Percentiles rank a stretch among this genome's conserved stretches.
These are phyloP conservation scores for Psylliodes chrysocephalus DNA, from an alignment of 2,888 invertebrate species.

Conservation along the genomic window DNA sequence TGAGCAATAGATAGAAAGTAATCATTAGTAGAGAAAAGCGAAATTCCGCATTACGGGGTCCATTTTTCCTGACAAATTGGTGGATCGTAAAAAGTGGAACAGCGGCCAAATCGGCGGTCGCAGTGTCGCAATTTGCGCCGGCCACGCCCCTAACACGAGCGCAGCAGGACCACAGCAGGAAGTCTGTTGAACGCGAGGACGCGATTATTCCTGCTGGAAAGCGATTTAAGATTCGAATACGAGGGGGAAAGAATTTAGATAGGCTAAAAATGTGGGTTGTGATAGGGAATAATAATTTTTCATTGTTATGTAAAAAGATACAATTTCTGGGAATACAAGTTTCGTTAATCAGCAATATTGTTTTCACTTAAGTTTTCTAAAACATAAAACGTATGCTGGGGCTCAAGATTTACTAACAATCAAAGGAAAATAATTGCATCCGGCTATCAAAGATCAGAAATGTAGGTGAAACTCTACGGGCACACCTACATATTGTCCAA, in stretches of 20 bases:
- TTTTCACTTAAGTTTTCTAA: too few relatives aligned
- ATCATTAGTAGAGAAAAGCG: constrained; percentile 47
- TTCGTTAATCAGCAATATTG: too few relatives aligned
- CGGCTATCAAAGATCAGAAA: too few relatives aligned
- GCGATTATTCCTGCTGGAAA: constrained; percentile 19
- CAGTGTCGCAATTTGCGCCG: constrained; percentile 62
- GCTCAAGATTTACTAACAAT: too few relatives aligned
- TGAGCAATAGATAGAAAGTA: constrained; percentile 35
- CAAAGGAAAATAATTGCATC: too few relatives aligned
- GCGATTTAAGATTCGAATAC: constrained; percentile 7
- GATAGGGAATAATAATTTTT: too few relatives aligned
- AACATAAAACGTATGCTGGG: too few relatives aligned
- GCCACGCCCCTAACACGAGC: constrained; percentile 57
- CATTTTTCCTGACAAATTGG: constrained; percentile 62
- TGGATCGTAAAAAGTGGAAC: constrained; percentile 62
- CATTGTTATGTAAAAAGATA: too few relatives aligned
- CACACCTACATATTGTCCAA: too few relatives aligned
- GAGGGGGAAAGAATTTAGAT: neutral
- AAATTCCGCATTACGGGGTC: constrained; percentile 53
- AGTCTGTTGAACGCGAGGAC: constrained; percentile 20
- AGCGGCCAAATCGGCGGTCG: constrained; percentile 58
- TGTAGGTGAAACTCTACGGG: too few relatives aligned
- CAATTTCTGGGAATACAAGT: too few relatives aligned
- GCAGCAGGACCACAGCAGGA: constrained; percentile 33
- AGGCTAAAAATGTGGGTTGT: too few relatives aligned